phyloP scores from a whole-genome alignment of 2,113 vertebrate genomes.

The Eclectus roratus region DNA sequence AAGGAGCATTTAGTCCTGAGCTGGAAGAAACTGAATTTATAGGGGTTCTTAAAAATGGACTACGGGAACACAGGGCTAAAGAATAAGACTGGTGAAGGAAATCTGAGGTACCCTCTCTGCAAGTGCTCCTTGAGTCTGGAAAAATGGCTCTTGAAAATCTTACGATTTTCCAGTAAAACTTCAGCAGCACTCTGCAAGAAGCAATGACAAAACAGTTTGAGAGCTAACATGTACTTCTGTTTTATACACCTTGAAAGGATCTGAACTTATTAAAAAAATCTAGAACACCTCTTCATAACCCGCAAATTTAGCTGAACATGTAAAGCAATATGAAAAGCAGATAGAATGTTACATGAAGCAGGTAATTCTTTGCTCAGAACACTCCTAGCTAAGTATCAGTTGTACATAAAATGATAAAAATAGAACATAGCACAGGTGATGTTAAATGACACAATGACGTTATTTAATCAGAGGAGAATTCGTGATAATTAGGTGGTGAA shows the following conservation, averaged over 20 bases:
- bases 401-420: background rate
- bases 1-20: background rate
- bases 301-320: background rate
- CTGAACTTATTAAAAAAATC: background rate
- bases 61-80: background rate
- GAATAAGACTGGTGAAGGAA: background rate
- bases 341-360: background rate
- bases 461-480: background rate
- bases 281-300: background rate
- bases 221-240: background rate
- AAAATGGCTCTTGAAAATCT: background rate
- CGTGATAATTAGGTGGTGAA: background rate
- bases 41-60: background rate
- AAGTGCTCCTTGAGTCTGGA: background rate
- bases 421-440: background rate
- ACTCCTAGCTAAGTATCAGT: background rate
- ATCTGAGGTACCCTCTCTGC: background rate
- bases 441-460: background rate
- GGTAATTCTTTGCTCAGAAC: background rate
- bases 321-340: background rate
- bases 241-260: background rate
- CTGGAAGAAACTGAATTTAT: background rate
- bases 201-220: background rate
- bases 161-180: background rate
- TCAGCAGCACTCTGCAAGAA: background rate